A percentile compares a stretch with the other conserved stretches of the same genome.
Evolutionary conservation across 2,888 invertebrate species (phyloP).

Genomic region (Galerucella pusilla): DNA sequence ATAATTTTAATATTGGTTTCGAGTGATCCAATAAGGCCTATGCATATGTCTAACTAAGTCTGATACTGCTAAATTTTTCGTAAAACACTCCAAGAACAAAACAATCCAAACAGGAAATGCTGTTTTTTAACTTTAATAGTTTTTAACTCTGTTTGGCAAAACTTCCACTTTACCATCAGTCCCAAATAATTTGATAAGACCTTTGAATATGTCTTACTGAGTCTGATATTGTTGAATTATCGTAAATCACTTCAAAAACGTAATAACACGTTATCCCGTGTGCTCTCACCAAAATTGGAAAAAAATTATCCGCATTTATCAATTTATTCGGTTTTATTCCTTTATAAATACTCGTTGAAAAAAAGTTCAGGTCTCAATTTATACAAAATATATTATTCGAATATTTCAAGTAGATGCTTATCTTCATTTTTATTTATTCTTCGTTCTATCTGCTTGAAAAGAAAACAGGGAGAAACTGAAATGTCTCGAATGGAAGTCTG

Average conservation of each 20-base stretch:
- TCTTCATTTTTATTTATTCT: not conserved
- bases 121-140: no score
- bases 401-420: not conserved
- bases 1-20: no score
- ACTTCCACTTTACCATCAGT: no score
- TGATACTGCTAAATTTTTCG: no score
- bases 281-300: not conserved
- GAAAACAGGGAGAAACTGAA: not conserved
- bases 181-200: no score
- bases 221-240: not conserved
- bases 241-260: not conserved
- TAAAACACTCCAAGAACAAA: no score
- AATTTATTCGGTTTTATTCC: no score
- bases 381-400: not conserved
- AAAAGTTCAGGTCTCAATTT: not conserved
- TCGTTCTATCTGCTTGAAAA: not conserved
- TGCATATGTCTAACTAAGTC: no score
- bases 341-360: not conserved
- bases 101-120: no score
- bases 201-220: no score
- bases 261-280: not conserved
- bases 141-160: no score
- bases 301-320: not conserved
- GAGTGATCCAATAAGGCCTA: no score
- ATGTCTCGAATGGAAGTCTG: conserved; percentile 5